Percentiles rank a stretch among this genome's conserved stretches.
Conservation (phyloP, 2,888 invertebrate species). For the Drosophila buzzatii region DNA sequence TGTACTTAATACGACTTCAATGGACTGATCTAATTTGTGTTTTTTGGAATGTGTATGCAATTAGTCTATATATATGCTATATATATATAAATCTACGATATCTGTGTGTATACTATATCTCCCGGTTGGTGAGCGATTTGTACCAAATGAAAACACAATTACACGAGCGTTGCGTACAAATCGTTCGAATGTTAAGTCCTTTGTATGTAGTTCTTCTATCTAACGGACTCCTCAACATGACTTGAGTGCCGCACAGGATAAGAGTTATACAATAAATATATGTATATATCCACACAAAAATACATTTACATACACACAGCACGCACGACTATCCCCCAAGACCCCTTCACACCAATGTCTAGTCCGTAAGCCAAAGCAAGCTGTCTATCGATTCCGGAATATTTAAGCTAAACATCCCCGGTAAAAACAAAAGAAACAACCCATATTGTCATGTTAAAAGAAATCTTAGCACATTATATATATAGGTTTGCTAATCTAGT, state of each 20-base stretch:
- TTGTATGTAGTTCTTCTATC: conserved; percentile 38
- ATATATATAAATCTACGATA: conserved; percentile 42
- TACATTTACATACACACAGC: conserved; percentile 30
- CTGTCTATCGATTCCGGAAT: conserved; percentile 81
- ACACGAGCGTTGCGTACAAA: conserved; percentile 54
- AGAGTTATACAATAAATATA: conserved; percentile 12
- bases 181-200: conserved; percentile 31
- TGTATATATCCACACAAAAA: conserved; percentile 19
- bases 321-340: conserved; percentile 29
- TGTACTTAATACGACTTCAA: conserved; percentile 66
- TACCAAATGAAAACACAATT: conserved; percentile 49
- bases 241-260: conserved; percentile 61
- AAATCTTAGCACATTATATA: conserved; percentile 19
- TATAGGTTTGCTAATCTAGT: conserved; percentile 65
- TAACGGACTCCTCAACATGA: conserved; percentile 58
- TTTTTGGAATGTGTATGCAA: conserved; percentile 75
- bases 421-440: conserved; percentile 29
- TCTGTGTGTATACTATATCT: conserved; percentile 46
- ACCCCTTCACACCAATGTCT: conserved; percentile 20
- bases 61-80: conserved; percentile 36
- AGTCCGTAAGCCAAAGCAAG: conserved; percentile 51
- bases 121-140: conserved; percentile 52
- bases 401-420: conserved; percentile 61
- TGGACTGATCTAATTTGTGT: conserved; percentile 56
- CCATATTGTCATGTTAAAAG: conserved; percentile 23